Conservation (phyloP, 2,888 invertebrate species). For the Coelopa pilipes region DNA sequence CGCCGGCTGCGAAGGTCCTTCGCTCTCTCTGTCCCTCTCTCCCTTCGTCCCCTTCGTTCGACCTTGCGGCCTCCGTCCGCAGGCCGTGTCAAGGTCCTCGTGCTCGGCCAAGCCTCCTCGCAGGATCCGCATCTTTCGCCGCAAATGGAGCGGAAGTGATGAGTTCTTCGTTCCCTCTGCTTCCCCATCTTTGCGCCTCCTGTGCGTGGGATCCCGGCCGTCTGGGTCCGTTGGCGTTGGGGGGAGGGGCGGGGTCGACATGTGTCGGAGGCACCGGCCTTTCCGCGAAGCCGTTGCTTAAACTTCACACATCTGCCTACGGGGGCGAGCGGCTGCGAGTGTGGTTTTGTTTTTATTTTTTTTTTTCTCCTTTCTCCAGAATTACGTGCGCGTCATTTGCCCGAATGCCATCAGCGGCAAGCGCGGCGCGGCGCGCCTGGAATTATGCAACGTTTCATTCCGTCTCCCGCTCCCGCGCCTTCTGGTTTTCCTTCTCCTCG, state of each 20-base stretch:
- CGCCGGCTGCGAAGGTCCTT: neutral
- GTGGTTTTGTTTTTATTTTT: neutral
- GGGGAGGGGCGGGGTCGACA: neutral
- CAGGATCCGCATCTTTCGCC: constrained; percentile 50
- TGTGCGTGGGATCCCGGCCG: neutral
- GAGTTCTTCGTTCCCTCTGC: too few relatives aligned
- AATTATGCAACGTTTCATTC: constrained; percentile 32
- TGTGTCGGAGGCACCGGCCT: neutral
- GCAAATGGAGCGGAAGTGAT: constrained; percentile 61
- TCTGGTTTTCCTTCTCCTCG: too few relatives aligned
- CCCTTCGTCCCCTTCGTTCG: neutral
- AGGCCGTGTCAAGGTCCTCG: neutral
- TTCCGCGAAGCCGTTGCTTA: neutral
- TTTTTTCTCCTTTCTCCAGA: neutral
- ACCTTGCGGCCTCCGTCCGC: neutral
- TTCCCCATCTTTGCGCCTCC: too few relatives aligned
- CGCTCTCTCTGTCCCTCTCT: neutral
- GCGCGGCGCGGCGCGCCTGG: neutral
- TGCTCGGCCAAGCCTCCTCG: neutral
- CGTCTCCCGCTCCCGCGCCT: neutral
- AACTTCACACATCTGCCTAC: too few relatives aligned
- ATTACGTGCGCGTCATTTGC: constrained; percentile 16
- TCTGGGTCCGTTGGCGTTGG: constrained; percentile 51
- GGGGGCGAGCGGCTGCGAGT: too few relatives aligned
- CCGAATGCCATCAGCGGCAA: constrained; percentile 12